Base-by-base conservation (phyloP, 2,888 invertebrate species). In the Arctia plantaginis region DNA sequence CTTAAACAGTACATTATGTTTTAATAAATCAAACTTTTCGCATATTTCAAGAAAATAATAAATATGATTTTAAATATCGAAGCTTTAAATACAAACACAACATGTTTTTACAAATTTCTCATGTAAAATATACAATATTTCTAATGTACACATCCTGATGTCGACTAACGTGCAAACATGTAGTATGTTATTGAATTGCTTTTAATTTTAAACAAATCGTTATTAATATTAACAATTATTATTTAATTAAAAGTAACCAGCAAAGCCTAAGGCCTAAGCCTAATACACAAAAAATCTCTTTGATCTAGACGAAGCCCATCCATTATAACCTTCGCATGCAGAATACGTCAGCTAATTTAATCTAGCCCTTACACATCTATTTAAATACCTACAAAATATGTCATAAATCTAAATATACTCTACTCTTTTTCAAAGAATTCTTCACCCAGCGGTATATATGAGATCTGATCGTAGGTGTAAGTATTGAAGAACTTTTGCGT, bases 401-500 rank as follows among this genome's bases (percentile, higher is more conserved):
- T 8, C 12, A 35, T 23, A 15, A 4, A 69, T 1, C 23, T 59
- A 44, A 33, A 47, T 20, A 3, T 44, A 69, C 15, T 27, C 69
- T 85, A 87, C 62, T 90, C 91, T 33, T 95, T 91, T 75, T 93
- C 94, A 75, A 95, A 95, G 89, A 95, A 95, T 0, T 95, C 94
- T 0, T 94, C 93, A 35, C 93, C 91, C 0, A 95, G 83, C 0
- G 95, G 95, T 7, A 95, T 90, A 39, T 91, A 90, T 3, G 92
- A 92, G 72, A 95, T 86, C 82, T 95, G 95, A 72, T 95, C 92
- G 78, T 95, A 95, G 0, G 95, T 95, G 82, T 93, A 95, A 0
- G 95, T 90, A 76, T 93, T 89, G 80, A 95, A 95, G 90, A 95
- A 95, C n/a, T 90, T 83, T 80, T 95, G 95, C 0, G 95, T 95